phyloP scores from a whole-genome alignment of 2,888 invertebrate species.

The Paralinhomoeus sp. region DNA sequence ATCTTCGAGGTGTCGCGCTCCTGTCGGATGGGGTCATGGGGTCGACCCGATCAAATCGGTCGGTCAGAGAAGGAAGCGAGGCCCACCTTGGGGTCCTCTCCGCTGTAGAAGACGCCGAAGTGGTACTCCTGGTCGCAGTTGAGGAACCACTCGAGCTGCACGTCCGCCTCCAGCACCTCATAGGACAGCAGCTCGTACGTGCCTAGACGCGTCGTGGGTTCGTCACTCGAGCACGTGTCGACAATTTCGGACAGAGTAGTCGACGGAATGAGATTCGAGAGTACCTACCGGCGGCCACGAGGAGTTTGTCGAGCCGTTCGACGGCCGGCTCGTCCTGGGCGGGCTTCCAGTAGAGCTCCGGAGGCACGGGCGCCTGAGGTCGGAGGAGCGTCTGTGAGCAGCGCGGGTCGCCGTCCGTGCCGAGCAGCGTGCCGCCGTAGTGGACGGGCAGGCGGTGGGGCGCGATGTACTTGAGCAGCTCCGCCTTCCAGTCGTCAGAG shows the following conservation, averaged over 20 bases:
- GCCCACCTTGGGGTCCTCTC: neutral
- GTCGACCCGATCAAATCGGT: neutral
- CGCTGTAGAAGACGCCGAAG: neutral
- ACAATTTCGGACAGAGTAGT: too few species aligned
- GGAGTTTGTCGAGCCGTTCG: neutral
- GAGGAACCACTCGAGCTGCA: neutral
- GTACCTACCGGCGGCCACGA: neutral
- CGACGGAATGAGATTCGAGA: too few species aligned
- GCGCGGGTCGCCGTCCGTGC: slow-evolving; percentile 12
- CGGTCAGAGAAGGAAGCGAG: neutral
- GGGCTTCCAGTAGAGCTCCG: slow-evolving; percentile 13
- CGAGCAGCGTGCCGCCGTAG: slow-evolving; percentile 14
- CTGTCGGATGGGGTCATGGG: neutral
- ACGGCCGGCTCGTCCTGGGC: slow-evolving; percentile 7
- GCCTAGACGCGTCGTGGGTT: too few species aligned
- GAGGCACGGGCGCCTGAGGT: slow-evolving; percentile 12
- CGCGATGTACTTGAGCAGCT: slow-evolving; percentile 10
- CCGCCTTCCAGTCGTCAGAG: slow-evolving; percentile 1
- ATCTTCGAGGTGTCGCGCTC: neutral
- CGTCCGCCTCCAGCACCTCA: neutral
- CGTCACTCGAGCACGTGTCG: too few species aligned
- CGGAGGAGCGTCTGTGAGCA: slow-evolving; percentile 11
- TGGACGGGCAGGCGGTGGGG: slow-evolving; percentile 13
- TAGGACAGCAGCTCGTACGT: neutral
- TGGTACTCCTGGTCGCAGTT: neutral